Conservation (phyloP, 1,140 invertebrate species). For the Ips nitidus region DNA sequence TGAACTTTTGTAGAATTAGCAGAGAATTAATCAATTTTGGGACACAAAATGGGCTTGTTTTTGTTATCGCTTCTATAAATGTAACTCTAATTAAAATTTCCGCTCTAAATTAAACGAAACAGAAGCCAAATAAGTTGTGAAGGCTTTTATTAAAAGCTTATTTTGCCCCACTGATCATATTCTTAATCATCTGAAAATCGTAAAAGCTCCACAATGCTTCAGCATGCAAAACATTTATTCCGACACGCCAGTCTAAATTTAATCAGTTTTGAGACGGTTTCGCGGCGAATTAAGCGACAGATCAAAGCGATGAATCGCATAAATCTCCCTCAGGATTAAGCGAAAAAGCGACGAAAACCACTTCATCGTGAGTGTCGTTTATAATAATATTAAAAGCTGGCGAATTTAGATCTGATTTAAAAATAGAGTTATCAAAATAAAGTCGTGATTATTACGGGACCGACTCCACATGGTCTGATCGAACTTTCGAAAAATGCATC, state of each 20-base stretch:
- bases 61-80: no score
- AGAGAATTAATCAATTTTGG: no score
- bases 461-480: constrained; percentile 14
- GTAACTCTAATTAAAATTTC: no score
- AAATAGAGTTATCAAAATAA: constrained; percentile 25
- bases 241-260: constrained; percentile 1
- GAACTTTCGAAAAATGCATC: constrained; percentile 1
- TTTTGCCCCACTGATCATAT: no score
- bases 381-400: neutral
- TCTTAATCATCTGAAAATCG: no score
- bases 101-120: no score
- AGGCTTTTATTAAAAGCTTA: no score
- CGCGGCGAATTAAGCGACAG: neutral
- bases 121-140: no score
- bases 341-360: neutral
- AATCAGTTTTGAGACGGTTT: neutral
- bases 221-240: no score
- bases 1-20: no score
- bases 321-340: neutral
- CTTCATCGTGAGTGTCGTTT: neutral
- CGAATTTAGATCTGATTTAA: constrained; percentile 21
- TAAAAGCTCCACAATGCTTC: no score
- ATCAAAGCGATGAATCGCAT: constrained; percentile 6
- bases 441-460: constrained; percentile 12
- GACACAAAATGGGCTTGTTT: no score